Conservation (phyloP, 2,797 vertebrate genomes). For the Tenualosa ilisha region DNA sequence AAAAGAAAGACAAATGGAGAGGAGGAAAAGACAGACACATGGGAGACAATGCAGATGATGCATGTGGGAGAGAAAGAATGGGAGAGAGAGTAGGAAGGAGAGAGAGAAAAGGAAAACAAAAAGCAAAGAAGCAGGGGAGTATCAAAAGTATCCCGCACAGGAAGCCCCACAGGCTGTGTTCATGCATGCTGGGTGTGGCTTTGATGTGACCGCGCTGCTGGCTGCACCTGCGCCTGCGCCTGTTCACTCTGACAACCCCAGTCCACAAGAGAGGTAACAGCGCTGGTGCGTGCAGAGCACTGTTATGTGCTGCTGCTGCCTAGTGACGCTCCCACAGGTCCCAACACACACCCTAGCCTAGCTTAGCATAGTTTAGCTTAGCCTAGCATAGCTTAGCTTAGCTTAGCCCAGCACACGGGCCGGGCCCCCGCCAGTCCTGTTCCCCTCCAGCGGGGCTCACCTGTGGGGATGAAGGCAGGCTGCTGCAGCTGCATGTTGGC, state of each 20-base stretch:
- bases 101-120: background rate
- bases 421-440: background rate
- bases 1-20: background rate
- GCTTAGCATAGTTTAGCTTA: background rate
- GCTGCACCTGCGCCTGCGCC: background rate
- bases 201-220: background rate
- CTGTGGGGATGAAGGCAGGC: constrained; percentile 88
- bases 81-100: constrained; percentile 66
- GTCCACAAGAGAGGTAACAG: background rate
- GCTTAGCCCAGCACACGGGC: background rate
- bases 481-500: constrained; percentile 97
- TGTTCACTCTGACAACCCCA: background rate
- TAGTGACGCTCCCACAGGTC: background rate
- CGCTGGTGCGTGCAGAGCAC: background rate
- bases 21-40: background rate
- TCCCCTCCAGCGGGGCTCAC: constrained; percentile 71
- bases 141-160: background rate
- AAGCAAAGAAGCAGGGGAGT: background rate
- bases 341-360: background rate
- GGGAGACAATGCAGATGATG: too few relatives aligned
- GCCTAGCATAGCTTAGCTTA: background rate
- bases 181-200: constrained; percentile 68
- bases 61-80: background rate
- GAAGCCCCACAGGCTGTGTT: background rate
- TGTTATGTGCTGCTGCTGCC: background rate